These are phyloP conservation scores for Grallaria varia DNA, from an alignment of 2,113 vertebrate genomes.

Conservation along the genomic window DNA sequence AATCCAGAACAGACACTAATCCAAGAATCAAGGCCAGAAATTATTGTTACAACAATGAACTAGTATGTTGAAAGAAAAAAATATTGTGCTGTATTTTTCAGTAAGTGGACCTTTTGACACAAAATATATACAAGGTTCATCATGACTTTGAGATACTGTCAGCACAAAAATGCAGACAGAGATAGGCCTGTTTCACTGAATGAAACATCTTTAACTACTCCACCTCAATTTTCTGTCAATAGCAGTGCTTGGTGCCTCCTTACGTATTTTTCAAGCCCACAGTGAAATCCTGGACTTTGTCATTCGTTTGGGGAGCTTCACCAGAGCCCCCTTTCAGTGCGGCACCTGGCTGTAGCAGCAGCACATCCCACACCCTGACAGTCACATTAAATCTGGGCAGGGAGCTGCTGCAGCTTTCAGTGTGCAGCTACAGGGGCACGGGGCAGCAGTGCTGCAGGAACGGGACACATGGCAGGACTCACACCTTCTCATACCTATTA, in stretches of 20 bases:
- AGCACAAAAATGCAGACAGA: background rate
- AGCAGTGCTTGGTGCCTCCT: background rate
- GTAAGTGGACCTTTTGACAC: background rate
- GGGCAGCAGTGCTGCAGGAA: background rate
- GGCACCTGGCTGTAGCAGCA: rapidly evolving
- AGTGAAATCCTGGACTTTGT: background rate
- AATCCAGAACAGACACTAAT: background rate
- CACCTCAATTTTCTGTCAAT: background rate
- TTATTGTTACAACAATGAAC: background rate
- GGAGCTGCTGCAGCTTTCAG: background rate
- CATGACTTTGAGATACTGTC: background rate
- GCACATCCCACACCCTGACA: background rate
- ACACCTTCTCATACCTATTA: background rate
- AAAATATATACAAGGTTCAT: background rate
- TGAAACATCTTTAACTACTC: background rate
- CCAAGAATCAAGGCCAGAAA: background rate
- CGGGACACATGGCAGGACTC: rapidly evolving
- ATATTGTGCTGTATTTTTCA: background rate
- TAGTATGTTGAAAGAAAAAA: background rate
- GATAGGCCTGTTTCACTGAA: background rate
- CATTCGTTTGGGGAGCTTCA: background rate
- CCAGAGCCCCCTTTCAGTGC: background rate
- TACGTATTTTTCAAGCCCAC: background rate
- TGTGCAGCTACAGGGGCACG: background rate
- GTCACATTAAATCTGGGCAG: background rate